Evolutionary conservation across 2,113 vertebrate genomes (phyloP).

Genomic region (Guaruba guarouba): DNA sequence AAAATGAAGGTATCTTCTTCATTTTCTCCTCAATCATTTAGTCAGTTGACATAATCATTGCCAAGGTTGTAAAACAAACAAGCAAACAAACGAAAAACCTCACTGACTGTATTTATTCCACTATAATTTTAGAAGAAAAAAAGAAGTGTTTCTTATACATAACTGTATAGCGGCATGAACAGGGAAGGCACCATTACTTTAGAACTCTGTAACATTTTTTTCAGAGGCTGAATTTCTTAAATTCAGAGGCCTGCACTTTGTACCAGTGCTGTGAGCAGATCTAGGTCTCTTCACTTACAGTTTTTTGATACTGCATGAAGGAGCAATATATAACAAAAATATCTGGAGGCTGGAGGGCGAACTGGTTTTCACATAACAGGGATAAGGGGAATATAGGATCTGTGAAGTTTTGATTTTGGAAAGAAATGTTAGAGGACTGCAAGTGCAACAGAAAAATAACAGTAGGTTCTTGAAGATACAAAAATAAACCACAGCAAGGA

Average conservation of each 20-base stretch:
- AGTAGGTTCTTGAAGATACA: background rate
- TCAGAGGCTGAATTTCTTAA: background rate
- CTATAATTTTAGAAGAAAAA: background rate
- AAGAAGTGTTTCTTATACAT: background rate
- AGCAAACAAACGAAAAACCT: fast-evolving
- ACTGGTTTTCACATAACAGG: background rate
- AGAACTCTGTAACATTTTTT: background rate
- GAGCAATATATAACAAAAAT: background rate
- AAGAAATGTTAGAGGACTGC: background rate
- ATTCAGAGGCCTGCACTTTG: background rate
- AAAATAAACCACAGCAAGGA: background rate
- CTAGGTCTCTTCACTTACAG: background rate
- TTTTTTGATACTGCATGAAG: background rate
- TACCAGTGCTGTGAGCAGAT: background rate
- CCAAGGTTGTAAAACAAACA: background rate
- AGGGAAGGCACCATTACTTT: background rate
- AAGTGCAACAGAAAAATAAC: background rate
- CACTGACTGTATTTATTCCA: background rate
- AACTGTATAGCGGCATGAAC: background rate
- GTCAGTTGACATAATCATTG: background rate
- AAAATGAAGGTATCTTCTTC: background rate
- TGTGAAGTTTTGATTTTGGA: background rate
- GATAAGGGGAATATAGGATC: background rate
- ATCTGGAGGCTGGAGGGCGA: background rate
- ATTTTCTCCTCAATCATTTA: background rate